Percentiles rank a stretch among this genome's conserved stretches.
phyloP scores from a whole-genome alignment of 2,797 vertebrate genomes.

The Peromyscus aztecus region DNA sequence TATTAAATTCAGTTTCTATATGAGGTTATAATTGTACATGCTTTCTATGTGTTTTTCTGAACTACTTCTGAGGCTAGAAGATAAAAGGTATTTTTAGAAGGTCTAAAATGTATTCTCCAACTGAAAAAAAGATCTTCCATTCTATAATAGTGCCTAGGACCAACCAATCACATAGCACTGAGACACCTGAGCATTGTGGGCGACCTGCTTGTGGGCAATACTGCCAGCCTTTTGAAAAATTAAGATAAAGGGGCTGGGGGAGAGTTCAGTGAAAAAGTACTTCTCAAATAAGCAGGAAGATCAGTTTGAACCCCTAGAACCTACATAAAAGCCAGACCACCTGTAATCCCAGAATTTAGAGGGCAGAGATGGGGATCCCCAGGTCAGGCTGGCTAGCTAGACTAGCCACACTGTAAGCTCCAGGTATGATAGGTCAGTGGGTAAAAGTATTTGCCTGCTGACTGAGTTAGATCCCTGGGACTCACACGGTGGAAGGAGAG shows the following conservation, averaged over 20 bases:
- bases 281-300: neutral
- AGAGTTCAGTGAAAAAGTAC: neutral
- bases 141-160: neutral
- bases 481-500: neutral
- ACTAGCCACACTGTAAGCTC: neutral
- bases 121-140: conserved; percentile 3
- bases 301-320: neutral
- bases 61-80: conserved; percentile 24
- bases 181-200: neutral
- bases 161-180: neutral
- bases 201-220: neutral
- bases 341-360: neutral
- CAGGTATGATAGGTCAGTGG: neutral
- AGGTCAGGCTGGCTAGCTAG: neutral
- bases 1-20: conserved; percentile 41
- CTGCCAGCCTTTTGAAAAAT: conserved; percentile 12
- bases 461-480: neutral
- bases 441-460: neutral
- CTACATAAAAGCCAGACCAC: neutral
- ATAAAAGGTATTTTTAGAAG: conserved; percentile 36
- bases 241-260: neutral
- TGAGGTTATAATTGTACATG: neutral
- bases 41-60: conserved; percentile 37
- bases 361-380: neutral
- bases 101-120: neutral